Evolutionary conservation across 2,888 invertebrate species (phyloP).

Genomic region (Volucella inflata): DNA sequence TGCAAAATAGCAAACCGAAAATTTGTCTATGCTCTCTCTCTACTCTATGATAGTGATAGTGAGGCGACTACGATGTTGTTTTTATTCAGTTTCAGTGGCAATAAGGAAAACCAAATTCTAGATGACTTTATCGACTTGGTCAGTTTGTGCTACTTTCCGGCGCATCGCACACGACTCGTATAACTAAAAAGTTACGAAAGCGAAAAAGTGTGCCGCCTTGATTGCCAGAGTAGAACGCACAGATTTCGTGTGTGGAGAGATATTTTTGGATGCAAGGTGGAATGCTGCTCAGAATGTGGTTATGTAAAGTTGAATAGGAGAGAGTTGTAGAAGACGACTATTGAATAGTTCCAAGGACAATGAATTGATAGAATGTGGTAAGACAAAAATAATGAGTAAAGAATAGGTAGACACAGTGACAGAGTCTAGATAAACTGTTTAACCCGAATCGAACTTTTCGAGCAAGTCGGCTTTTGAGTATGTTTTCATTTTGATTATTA

Average conservation of each 20-base stretch:
- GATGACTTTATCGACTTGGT: slow-evolving; percentile 61
- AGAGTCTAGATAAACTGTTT: too few relatives aligned
- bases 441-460: too few relatives aligned
- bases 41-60: not conserved
- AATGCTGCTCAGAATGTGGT: slow-evolving; percentile 67
- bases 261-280: slow-evolving; percentile 60
- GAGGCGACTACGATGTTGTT: not conserved
- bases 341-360: too few relatives aligned
- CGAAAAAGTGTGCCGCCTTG: slow-evolving; percentile 61
- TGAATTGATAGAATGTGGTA: too few relatives aligned
- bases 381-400: too few relatives aligned
- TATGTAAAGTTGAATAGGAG: not conserved
- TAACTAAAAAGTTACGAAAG: slow-evolving; percentile 57
- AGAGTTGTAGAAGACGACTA: too few relatives aligned
- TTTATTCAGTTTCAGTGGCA: slow-evolving; percentile 1
- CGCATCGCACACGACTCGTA: not conserved
- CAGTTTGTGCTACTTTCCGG: slow-evolving; percentile 57
- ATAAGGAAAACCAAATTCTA: slow-evolving; percentile 48
- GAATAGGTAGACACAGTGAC: too few relatives aligned
- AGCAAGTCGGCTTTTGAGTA: too few relatives aligned
- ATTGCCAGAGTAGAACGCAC: not conserved
- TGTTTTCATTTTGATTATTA: too few relatives aligned
- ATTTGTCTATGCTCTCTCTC: slow-evolving; percentile 5
- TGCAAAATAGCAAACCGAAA: slow-evolving; percentile 29
- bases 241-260: slow-evolving; percentile 5